These are phyloP conservation scores for Neodiprion fabricii DNA, from an alignment of 1,140 invertebrate species.

Conservation along the genomic window DNA sequence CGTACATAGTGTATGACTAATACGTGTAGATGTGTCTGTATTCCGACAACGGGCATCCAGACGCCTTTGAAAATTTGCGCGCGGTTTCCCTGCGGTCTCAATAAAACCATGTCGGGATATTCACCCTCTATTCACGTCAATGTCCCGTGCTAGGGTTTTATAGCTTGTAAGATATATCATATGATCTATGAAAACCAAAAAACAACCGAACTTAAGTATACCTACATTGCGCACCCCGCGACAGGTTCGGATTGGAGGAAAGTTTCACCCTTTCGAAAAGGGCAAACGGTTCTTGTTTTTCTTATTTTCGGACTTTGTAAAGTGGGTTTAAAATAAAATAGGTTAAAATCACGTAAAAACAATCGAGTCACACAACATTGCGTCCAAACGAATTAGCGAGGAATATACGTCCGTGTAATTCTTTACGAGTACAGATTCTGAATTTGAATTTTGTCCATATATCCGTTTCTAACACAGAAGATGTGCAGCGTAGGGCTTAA, in stretches of 20 bases:
- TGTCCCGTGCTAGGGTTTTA: neutral
- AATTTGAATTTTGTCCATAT: neutral
- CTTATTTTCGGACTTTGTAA: neutral
- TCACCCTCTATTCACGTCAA: neutral
- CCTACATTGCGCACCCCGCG: no score
- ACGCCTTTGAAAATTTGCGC: neutral
- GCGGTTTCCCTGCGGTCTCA: neutral
- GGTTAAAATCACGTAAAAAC: neutral
- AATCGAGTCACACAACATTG: neutral
- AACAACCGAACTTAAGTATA: neutral
- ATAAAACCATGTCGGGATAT: neutral
- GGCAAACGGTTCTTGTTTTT: no score
- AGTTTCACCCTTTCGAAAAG: no score
- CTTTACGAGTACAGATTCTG: neutral
- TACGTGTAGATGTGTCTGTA: no score
- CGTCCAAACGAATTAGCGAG: neutral
- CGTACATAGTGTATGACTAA: no score
- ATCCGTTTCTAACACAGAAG: no score
- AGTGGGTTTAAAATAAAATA: neutral
- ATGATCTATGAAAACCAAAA: constrained; percentile 1
- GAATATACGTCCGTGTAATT: neutral
- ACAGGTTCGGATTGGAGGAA: no score
- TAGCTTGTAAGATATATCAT: constrained; percentile 5
- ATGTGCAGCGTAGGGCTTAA: no score
- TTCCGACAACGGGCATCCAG: no score